Evolutionary conservation across 1,140 invertebrate genomes (phyloP), one percentile per base, ranked within the genome.

Genomic region (Teleopsis dalmanni): DNA sequence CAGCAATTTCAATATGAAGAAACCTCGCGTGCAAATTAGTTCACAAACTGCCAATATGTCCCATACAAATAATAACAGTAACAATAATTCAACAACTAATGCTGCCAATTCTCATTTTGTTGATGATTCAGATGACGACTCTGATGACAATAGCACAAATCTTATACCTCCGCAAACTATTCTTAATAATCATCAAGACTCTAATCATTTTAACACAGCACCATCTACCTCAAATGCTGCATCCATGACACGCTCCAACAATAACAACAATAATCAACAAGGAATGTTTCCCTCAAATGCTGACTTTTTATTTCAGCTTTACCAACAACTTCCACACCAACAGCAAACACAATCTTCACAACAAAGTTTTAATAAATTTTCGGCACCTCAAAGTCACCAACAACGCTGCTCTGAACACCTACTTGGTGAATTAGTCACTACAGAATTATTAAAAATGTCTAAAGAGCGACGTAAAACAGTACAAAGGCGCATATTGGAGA

Each of bases 261-360:
- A 40, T 38, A 16, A 23, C 22, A 13, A 13, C 16, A 45, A 44
- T 22, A 41, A 37, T 27, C 53, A 59, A 43, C 57, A 56, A 34
- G 60, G 56, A 41, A 65, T 65, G 57, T 65, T 65, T 54, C 57
- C 64, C 18, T 51, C 62, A 5, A 70, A 63, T 47, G 58, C 62
- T 16, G 66, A 70, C 49, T 70, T 70, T 38, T 56, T 70, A 3
- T 62, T 67, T 34, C 63, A 70, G 37, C 48, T 70, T n/a, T 70
- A 70, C 46, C 67, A 70, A 47, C 64, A 70, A 42, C 46, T 70
- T 44, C 62, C 63, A 1, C 63, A 65, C 31, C 57, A 63, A 35
- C 42, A 49, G 34, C 47, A 52, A 35, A n/a, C 36, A 42, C 1
- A 25, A 38, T 22, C 43, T 35, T 54, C 11, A 38, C 48, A 55